Evolutionary conservation across 2,888 invertebrate genomes (phyloP), one percentile per base, ranked within the genome.

Genomic region (Tachina fera): DNA sequence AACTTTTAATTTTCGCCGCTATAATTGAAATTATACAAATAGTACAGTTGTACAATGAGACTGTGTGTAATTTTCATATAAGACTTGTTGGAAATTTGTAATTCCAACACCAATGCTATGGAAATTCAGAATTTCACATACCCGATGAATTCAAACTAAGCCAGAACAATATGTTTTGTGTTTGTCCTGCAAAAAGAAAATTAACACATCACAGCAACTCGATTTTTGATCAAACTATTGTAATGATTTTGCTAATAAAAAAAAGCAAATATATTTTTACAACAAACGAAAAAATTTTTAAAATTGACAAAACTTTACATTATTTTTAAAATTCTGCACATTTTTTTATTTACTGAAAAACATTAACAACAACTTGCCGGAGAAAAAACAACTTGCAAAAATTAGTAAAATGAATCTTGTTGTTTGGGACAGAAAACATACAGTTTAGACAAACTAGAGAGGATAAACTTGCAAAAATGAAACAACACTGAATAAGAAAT

Each of bases 401-500:
- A 85, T 87, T 80, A 80, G 81, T 84, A 84, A 84, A 85, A 80
- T 87, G 75, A 92, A 90, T 91, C 90, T 90, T 92, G 92, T 92
- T 89, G 89, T 88, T 89, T 88, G 90, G 89, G 92, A 92, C 92
- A 92, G 91, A 89, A 90, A 90, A 92, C 92, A 92, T 92, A 92
- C 91, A 92, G 91, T 90, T 91, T 89, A 89, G 91, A 92, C 92
- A 92, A 92, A 92, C 92, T 92, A 89, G 53, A 76, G 77, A 83
- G 72, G 31, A 74, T 65, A 68, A 68, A 81, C 49, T 74, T 31
- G 72, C 45, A 68, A 60, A 70, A 83, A 72, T 41, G 51, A 84
- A 51, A 74, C 49, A 61, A 63, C 43, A 67, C 31, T 11, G 41
- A 74, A 11, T 49, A 67, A 47, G 11, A 19, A 58, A 75, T 8